Evolutionary conservation across 2,113 vertebrate species (phyloP).

Genomic region (Vidua chalybeata): DNA sequence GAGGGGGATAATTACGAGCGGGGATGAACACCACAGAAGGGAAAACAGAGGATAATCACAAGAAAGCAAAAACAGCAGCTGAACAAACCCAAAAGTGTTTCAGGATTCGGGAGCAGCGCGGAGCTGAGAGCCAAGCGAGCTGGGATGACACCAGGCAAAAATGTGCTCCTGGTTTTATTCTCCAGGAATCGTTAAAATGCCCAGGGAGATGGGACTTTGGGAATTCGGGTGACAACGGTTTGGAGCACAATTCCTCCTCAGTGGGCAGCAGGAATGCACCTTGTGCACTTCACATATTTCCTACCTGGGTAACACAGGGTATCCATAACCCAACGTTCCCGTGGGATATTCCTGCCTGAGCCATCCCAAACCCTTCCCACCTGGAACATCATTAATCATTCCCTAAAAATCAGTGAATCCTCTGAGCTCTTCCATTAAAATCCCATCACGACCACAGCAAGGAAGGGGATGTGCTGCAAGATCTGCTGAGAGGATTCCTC

Average conservation of each 20-base stretch:
- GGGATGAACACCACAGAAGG: constrained; percentile 9
- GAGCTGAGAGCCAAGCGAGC: not conserved
- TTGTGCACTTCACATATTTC: rapidly evolving
- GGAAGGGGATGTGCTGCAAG: too few relatives aligned
- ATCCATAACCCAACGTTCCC: rapidly evolving
- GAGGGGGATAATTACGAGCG: not conserved
- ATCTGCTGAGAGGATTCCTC: not conserved
- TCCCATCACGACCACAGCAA: not conserved
- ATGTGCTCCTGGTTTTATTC: rapidly evolving
- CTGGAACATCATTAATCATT: not conserved
- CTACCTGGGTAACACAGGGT: not conserved
- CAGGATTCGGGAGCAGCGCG: not conserved
- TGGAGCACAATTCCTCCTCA: not conserved
- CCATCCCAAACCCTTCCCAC: not conserved
- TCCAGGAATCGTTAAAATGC: not conserved
- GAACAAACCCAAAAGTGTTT: not conserved
- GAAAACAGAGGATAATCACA: constrained; percentile 2
- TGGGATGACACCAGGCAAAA: not conserved
- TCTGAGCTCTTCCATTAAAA: not conserved
- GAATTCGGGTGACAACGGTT: not conserved
- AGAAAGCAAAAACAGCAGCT: constrained; percentile 24
- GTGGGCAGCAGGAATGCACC: not conserved
- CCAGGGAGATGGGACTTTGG: not conserved
- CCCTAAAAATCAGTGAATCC: not conserved
- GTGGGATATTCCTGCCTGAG: rapidly evolving